These are phyloP conservation scores for Geotria australis DNA, from an alignment of 2,797 vertebrate genomes.

Conservation along the genomic window DNA sequence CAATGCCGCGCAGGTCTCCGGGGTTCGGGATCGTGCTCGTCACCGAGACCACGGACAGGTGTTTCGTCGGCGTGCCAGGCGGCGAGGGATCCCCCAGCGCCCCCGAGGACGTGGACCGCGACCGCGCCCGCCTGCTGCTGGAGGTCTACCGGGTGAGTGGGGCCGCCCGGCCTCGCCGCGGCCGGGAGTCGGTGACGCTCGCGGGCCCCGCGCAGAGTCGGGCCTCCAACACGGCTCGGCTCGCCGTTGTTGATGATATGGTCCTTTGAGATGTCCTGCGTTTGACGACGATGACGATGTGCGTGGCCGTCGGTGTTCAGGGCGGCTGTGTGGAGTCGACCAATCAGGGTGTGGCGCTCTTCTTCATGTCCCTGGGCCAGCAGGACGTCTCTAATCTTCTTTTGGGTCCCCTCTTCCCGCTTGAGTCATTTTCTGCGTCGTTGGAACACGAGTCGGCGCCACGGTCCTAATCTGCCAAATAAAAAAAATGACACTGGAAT, in stretches of 20 bases:
- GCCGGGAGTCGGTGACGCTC: too few species aligned
- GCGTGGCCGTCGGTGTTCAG: slow-evolving; percentile 17
- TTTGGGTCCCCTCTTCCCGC: slow-evolving; percentile 65
- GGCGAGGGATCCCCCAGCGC: slow-evolving; percentile 40
- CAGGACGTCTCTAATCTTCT: slow-evolving; percentile 85
- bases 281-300: neutral
- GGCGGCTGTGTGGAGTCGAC: slow-evolving; percentile 78
- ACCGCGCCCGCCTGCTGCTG: slow-evolving; percentile 53
- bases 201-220: too few species aligned
- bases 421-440: too few species aligned
- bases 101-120: slow-evolving; percentile 56
- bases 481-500: too few species aligned
- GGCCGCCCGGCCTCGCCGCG: neutral
- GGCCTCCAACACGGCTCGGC: too few species aligned
- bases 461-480: too few species aligned
- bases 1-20: slow-evolving; percentile 28
- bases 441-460: too few species aligned
- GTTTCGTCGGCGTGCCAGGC: slow-evolving; percentile 50
- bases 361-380: slow-evolving; percentile 86
- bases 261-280: too few species aligned
- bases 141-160: slow-evolving; percentile 57
- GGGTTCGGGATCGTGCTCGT: slow-evolving; percentile 64
- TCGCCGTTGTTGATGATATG: too few species aligned
- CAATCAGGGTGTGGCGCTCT: slow-evolving; percentile 64
- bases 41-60: slow-evolving; percentile 55